Base-by-base conservation (phyloP, 2,888 invertebrate genomes). In the Lasioglossum oenotherae region DNA sequence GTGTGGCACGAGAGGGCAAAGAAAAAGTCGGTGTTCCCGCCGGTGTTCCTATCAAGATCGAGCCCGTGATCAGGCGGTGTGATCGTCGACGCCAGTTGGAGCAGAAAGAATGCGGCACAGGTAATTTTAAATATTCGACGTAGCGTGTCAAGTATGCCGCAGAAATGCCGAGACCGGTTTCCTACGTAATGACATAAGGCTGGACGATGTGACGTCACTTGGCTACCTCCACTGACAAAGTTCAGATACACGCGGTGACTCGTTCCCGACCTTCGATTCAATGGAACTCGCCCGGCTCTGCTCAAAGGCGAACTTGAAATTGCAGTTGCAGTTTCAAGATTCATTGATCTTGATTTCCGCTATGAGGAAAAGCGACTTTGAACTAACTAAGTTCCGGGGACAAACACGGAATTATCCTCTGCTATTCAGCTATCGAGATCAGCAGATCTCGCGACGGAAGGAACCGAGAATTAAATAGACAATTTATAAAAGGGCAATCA, bases 191-290 rank as follows among this genome's bases (percentile, higher is more conserved):
- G 84, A 89, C 88, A 82, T 89, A 88, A 89, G 89, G 75, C 64
- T 74, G 81, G 75, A 72, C 75, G 44, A n/a, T 80, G 79, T 91
- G 91, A 89, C 88, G 89, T 89, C 91, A 91, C 73, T 81, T 76
- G 76, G 53, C 75, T 82, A 75, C 76, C 78, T 80, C 74, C 77
- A 74, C 78, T 89, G 82, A 88, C 91, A 90, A 90, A 91, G 89
- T 92, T 90, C 90, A 91, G 87, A 80, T 85, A 86, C 86, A 84
- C 84, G 79, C 84, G 88, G 88, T 90, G 89, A 91, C 86, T 90
- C 85, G 86, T 77, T 71, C 35, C 72, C 74, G 89, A 84, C 91
- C 90, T 90, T 90, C 88, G 88, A 88, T 86, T 84, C 77, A 77
- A 81, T 78, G 77, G 74, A 75, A 60, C 80, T 71, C 46, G 77